phyloP scores from a whole-genome alignment of 2,113 vertebrate species.

The Oryctolagus cuniculus region DNA sequence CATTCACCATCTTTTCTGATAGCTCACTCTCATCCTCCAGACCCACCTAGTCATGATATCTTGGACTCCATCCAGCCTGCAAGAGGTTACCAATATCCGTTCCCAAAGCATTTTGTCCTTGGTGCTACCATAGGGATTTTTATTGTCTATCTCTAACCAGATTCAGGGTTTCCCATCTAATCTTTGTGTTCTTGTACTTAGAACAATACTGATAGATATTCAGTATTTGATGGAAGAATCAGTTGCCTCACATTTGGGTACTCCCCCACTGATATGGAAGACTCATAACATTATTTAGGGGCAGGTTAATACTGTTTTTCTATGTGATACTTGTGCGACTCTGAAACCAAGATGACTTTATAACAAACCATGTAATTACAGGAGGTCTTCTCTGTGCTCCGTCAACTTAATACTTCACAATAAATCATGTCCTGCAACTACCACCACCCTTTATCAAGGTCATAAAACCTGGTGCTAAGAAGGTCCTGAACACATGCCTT shows the following conservation, averaged over 20 bases:
- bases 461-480: neutral
- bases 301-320: neutral
- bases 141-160: neutral
- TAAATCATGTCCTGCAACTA: neutral
- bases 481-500: neutral
- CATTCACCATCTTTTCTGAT: neutral
- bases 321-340: neutral
- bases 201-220: neutral
- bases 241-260: neutral
- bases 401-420: neutral
- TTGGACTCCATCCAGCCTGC: neutral
- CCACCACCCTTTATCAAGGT: neutral
- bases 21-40: neutral
- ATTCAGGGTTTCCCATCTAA: neutral
- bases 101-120: neutral
- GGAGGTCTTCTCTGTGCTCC: neutral
- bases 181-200: neutral
- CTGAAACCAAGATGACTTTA: neutral
- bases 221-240: neutral
- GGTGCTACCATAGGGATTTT: neutral
- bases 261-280: fast-evolving
- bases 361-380: neutral
- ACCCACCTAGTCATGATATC: neutral
- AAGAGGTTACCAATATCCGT: fast-evolving
- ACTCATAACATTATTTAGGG: neutral